Conservation (phyloP, 2,888 invertebrate species). For the Cryptocephalus primarius region DNA sequence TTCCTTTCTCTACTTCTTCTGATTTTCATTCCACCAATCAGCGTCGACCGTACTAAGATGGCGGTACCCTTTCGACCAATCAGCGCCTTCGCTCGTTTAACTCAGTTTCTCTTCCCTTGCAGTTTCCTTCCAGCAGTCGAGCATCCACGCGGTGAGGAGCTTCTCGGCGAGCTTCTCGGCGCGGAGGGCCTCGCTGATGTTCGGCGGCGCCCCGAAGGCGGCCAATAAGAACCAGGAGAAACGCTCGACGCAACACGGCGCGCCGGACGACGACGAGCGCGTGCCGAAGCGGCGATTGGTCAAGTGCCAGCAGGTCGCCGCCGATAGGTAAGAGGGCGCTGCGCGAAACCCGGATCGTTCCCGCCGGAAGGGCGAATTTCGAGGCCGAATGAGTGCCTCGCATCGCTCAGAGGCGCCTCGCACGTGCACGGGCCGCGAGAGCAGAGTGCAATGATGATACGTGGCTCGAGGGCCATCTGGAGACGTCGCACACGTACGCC, state of each 20-base stretch:
- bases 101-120: constrained; percentile 5
- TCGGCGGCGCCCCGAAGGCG: constrained; percentile 14
- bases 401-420: no score
- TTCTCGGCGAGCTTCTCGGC: constrained; percentile 38
- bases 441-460: no score
- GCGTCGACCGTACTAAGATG: no score
- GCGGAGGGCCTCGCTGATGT: constrained; percentile 27
- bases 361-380: no score
- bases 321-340: not conserved
- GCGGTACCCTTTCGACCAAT: no score
- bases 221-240: constrained; percentile 23
- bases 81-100: no score
- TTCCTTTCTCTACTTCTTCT: no score
- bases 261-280: constrained; percentile 24
- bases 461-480: constrained; percentile 11
- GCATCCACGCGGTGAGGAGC: constrained; percentile 35
- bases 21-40: no score
- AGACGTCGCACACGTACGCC: constrained; percentile 16
- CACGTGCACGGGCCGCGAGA: no score
- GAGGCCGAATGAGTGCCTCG: no score
- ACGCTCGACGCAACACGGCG: constrained; percentile 20
- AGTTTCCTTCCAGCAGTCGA: constrained; percentile 39
- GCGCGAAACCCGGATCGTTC: no score
- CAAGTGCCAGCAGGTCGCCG: constrained; percentile 11
- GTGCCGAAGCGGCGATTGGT: constrained; percentile 30